These are phyloP conservation scores for Thaumatotibia leucotreta DNA, from an alignment of 1,140 invertebrate species.

Conservation along the genomic window DNA sequence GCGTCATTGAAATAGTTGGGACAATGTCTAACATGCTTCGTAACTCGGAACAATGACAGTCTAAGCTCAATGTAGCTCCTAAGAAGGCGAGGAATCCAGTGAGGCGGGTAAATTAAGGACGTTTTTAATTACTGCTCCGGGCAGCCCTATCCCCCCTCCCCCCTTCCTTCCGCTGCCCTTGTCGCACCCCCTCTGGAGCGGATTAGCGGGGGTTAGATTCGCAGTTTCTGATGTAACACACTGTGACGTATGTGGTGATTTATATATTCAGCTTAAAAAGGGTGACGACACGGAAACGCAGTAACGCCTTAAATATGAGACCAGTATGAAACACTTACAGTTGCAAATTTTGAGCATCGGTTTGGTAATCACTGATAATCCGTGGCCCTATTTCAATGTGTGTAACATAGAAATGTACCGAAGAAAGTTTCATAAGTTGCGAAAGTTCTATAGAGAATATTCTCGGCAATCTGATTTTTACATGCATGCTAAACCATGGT, in stretches of 20 bases:
- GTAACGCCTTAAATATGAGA: too few relatives aligned
- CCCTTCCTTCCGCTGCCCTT: background rate
- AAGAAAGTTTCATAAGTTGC: too few relatives aligned
- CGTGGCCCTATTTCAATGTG: too few relatives aligned
- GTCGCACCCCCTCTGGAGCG: background rate
- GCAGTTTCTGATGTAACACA: background rate
- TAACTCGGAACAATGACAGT: background rate
- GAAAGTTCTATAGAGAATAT: too few relatives aligned
- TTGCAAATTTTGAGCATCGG: too few relatives aligned
- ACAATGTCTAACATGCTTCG: background rate
- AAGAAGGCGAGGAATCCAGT: background rate
- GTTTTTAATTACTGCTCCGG: background rate
- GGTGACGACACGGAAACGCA: too few relatives aligned
- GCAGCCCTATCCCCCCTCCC: background rate
- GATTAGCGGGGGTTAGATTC: background rate
- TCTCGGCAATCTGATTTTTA: too few relatives aligned
- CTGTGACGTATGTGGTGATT: background rate
- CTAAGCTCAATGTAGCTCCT: background rate
- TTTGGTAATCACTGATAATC: too few relatives aligned
- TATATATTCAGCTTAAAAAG: too few relatives aligned
- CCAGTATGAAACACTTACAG: too few relatives aligned
- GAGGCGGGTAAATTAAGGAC: background rate
- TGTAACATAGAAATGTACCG: too few relatives aligned
- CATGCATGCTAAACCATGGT: too few relatives aligned
- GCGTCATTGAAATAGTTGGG: background rate